Base-by-base conservation (phyloP, 2,888 invertebrate species). In the Lepidochrysops patricia region DNA sequence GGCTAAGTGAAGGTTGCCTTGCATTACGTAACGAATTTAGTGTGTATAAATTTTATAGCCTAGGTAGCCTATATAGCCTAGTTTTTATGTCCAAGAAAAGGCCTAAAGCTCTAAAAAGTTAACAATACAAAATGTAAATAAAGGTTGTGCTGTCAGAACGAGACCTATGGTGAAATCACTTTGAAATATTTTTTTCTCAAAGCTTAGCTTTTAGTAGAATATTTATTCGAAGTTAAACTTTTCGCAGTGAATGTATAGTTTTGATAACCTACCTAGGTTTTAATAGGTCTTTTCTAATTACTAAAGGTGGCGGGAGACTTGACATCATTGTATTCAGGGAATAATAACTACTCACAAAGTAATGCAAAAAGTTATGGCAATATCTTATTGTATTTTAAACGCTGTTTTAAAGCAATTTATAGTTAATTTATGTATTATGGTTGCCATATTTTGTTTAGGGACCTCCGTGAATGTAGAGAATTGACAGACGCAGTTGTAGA, bases 1-100 rank as follows among this genome's bases (percentile, higher is more conserved):
- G 62, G 67, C 64, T 69, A 73, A 64, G 71, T 70, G 67, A 68
- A 76, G 89, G 88, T 88, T 82, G 85, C 87, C 88, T 88, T 85
- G 74, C 79, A 70, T 79, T 84, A 88, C 88, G 88, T 88, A 79
- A 79, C 71, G 79, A 78, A 60, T 57, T 57, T 62, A 58, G 48
- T 57, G 23, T 60, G 48, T 62, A 61, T 54, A 56, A 58, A 57
- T 57, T 49, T 19, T 27, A 26, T 37, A 52, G 50, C 25, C 27
- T 54, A 60, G 27, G 57, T 35, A 37, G 54, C 25, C 27, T 54
- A 60, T 23, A 57, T 35, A 37, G 54, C 26, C 52, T 43, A 6
- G 19, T 27, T 57, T 57, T 50, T 52, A 61, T 62, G 62, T 60
- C 13, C 25, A 29, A 50, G n/a, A 27, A 52, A 48, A 35, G 32